phyloP scores from a whole-genome alignment of 1,140 invertebrate genomes.

The Melipona quadrifasciata region DNA sequence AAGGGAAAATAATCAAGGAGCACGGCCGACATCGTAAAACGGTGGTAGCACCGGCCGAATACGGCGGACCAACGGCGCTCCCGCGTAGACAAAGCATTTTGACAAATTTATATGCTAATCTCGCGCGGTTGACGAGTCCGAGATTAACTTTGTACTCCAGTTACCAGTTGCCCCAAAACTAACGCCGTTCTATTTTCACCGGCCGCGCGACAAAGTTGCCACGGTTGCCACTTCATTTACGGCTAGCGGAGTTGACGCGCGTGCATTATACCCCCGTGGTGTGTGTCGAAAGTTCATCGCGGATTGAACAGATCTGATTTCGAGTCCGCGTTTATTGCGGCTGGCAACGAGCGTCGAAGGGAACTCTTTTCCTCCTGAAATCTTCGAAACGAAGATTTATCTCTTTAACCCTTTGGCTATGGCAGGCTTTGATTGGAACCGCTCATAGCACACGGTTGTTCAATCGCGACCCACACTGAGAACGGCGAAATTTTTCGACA shows the following conservation, averaged over 20 bases:
- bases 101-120: slow-evolving; percentile 69
- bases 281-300: slow-evolving; percentile 20
- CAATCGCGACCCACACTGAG: too few species aligned
- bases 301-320: slow-evolving; percentile 51
- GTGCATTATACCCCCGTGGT: slow-evolving; percentile 27
- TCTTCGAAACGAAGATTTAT: neutral
- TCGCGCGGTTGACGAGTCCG: slow-evolving; percentile 50
- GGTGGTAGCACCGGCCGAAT: neutral
- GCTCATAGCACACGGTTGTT: too few species aligned
- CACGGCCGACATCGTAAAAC: slow-evolving; percentile 38
- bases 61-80: too few species aligned
- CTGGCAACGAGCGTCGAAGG: neutral
- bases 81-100: slow-evolving; percentile 50
- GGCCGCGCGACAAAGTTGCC: slow-evolving; percentile 44
- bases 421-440: too few species aligned
- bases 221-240: slow-evolving; percentile 47
- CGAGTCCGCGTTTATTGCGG: neutral
- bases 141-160: slow-evolving; percentile 64
- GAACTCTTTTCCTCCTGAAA: slow-evolving; percentile 12
- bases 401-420: too few species aligned
- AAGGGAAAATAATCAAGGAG: slow-evolving; percentile 29
- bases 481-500: too few species aligned
- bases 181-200: neutral
- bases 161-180: slow-evolving; percentile 37
- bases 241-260: slow-evolving; percentile 27